These are phyloP conservation scores for Hetaerina americana DNA, from an alignment of 1,140 invertebrate genomes.

Conservation along the genomic window DNA sequence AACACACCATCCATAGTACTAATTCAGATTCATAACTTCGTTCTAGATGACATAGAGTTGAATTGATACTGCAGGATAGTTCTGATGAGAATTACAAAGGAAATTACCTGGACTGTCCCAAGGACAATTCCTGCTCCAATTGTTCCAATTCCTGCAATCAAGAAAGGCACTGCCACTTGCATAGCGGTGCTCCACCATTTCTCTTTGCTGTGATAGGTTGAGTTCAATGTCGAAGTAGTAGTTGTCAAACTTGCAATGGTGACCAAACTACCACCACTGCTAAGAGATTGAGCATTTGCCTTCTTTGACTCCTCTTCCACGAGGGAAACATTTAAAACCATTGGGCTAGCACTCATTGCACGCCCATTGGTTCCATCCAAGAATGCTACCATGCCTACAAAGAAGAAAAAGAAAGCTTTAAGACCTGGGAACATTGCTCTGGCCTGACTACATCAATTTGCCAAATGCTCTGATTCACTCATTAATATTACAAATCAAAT, in stretches of 20 bases:
- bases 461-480: too few species aligned
- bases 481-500: too few species aligned
- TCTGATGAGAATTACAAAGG: too few species aligned
- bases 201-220: conserved; percentile 33
- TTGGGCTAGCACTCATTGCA: not conserved
- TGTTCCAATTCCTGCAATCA: conserved; percentile 87
- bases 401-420: not conserved
- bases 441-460: too few species aligned
- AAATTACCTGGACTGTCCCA: conserved; percentile 66
- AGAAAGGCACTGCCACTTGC: conserved; percentile 86
- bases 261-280: not conserved
- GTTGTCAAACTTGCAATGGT: not conserved
- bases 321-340: not conserved
- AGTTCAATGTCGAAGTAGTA: not conserved
- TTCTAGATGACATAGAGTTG: too few species aligned
- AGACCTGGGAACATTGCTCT: too few species aligned
- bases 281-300: not conserved
- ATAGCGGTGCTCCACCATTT: conserved; percentile 60
- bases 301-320: not conserved
- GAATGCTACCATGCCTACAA: not conserved
- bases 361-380: not conserved
- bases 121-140: conserved; percentile 82
- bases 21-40: too few species aligned
- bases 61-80: too few species aligned
- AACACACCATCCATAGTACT: too few species aligned